phyloP scores from a whole-genome alignment of 2,888 invertebrate genomes.

The Crematogaster levior region DNA sequence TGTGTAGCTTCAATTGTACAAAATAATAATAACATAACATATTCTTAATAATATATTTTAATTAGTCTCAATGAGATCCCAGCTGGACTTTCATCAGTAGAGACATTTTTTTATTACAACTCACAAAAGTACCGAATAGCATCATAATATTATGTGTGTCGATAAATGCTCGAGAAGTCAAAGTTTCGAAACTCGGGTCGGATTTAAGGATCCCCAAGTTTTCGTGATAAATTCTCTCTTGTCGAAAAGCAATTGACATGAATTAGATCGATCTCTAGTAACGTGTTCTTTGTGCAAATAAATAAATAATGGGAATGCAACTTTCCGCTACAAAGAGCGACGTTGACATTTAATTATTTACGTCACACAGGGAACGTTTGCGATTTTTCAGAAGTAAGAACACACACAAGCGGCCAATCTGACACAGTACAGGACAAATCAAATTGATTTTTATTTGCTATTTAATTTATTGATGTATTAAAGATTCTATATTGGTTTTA shows the following conservation, averaged over 20 bases:
- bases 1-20: neutral
- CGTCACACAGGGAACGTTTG: neutral
- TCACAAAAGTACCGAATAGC: neutral
- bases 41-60: neutral
- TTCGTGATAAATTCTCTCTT: conserved; percentile 26
- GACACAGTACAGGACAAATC: neutral
- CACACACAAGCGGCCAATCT: neutral
- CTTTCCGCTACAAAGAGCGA: neutral
- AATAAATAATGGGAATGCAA: neutral
- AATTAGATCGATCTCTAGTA: conserved; percentile 10
- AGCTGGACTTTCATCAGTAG: neutral
- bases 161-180: neutral
- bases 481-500: neutral
- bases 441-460: neutral
- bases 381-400: neutral
- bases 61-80: neutral
- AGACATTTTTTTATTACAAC: neutral
- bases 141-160: conserved; percentile 1
- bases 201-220: conserved; percentile 30
- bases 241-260: conserved; percentile 29
- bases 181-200: neutral
- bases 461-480: neutral
- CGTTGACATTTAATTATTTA: conserved; percentile 20
- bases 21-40: neutral
- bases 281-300: neutral